Evolutionary conservation across 2,888 invertebrate genomes (phyloP), one percentile per base, ranked within the genome.

Genomic region (Apodemia zela): DNA sequence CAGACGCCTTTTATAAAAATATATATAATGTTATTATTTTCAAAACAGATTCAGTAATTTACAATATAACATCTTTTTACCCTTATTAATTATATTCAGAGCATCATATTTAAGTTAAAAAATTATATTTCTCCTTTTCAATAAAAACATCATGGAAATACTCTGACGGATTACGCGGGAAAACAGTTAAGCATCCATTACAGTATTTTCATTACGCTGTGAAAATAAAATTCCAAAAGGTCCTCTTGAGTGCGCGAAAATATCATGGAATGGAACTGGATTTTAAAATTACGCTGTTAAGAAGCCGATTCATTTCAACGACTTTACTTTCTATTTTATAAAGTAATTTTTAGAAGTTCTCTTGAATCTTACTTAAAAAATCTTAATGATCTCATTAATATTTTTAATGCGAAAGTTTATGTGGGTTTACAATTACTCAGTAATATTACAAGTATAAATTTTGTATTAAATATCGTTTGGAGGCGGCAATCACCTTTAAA

Each of bases 161-260:
- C 47, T 38, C 38, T 5, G 38, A 38, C 38, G 10, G 17, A 47
- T 47, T 47, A 47, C 17, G 17, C 17, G n/a, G 47, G 47, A n/a
- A 47, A 47, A 47, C n/a, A n/a, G 6, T n/a, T 47, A n/a, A 47
- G 17, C n/a, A 10, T 47, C 47, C 17, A 17, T 17, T 47, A 47
- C 47, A 47, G 47, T 47, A 47, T 47, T 47, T 47, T 47, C 47
- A 47, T 47, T 47, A 47, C 17, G 47, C 7, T 47, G 17, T 38
- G 47, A 47, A 47, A 47, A 47, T 47, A 47, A 47, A 47, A 38
- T 38, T 47, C 47, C n/a, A 2, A 47, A 47, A 47, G 17, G 6
- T n/a, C 47, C 47, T 47, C 17, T 17, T n/a, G 47, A 47, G 47
- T 47, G 3, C 47, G 47, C 47, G 17, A 47, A 47, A 47, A 17